phyloP scores from a whole-genome alignment of 2,113 vertebrate genomes.

The Ailurus styani region DNA sequence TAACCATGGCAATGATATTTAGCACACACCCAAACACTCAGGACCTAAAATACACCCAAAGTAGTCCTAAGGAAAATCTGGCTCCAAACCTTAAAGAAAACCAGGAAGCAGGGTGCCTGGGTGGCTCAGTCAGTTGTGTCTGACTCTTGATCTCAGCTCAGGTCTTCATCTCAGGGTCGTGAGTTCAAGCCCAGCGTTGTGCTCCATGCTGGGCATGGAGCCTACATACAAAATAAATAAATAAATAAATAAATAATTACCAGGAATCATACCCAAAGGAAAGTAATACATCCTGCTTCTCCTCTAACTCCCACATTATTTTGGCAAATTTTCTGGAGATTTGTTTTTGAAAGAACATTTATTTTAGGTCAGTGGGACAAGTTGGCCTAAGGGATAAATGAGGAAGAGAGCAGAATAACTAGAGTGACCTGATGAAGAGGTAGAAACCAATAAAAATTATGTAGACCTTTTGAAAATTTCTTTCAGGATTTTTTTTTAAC shows the following conservation, averaged over 20 bases:
- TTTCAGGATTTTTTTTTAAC: background rate
- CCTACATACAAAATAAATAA: background rate
- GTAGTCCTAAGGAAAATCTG: background rate
- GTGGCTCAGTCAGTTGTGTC: background rate
- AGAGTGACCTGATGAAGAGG: background rate
- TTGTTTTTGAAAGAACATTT: slow-evolving; percentile 30
- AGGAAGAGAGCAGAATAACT: background rate
- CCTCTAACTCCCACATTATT: background rate
- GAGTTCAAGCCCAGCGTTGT: background rate
- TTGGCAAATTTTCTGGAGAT: background rate
- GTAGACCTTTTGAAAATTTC: background rate
- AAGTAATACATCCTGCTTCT: background rate
- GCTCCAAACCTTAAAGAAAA: background rate
- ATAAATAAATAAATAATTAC: background rate
- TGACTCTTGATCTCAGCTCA: background rate
- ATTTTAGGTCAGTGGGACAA: slow-evolving; percentile 18
- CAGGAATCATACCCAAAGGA: background rate
- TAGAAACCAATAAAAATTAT: background rate
- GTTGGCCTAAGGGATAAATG: background rate
- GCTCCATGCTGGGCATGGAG: background rate
- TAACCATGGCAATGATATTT: background rate
- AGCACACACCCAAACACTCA: background rate
- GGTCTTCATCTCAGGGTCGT: background rate
- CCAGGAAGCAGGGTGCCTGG: background rate
- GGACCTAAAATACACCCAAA: background rate